Conservation (phyloP, 2,888 invertebrate genomes). For the Caenorhabditis angaria region DNA sequence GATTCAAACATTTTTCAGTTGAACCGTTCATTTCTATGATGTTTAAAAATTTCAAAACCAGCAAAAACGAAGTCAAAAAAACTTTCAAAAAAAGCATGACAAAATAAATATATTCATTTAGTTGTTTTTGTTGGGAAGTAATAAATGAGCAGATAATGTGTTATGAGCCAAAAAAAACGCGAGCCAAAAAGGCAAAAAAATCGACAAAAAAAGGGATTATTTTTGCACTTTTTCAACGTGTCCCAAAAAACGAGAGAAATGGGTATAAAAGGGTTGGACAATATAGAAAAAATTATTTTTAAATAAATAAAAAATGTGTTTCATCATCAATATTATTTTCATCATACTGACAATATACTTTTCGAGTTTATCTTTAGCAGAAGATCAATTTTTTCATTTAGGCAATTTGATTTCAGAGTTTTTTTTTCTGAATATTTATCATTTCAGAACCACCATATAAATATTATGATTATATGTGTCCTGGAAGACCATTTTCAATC, state of each 20-base stretch:
- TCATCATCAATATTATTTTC: too few relatives aligned
- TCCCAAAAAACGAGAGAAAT: background rate
- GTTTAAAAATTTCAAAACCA: too few relatives aligned
- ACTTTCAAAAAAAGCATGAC: background rate
- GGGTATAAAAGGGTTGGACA: too few relatives aligned
- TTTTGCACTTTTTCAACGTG: background rate
- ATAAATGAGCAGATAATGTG: conserved; percentile 4
- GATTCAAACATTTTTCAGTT: too few relatives aligned
- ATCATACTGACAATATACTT: too few relatives aligned
- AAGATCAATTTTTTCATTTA: too few relatives aligned
- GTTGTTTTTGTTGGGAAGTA: background rate
- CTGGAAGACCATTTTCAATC: background rate
- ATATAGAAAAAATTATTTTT: too few relatives aligned
- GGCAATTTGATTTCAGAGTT: too few relatives aligned
- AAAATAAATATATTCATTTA: background rate
- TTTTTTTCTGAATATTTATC: background rate
- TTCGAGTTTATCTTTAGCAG: too few relatives aligned
- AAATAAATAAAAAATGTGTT: too few relatives aligned
- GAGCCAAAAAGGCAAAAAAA: background rate
- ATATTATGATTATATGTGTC: background rate
- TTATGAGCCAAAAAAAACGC: background rate
- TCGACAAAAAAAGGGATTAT: background rate
- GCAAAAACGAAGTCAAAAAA: background rate
- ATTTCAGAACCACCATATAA: background rate
- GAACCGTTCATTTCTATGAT: too few relatives aligned